phyloP scores from a whole-genome alignment of 64 coral and sea anemone genomes.

The Montipora efflorescens region DNA sequence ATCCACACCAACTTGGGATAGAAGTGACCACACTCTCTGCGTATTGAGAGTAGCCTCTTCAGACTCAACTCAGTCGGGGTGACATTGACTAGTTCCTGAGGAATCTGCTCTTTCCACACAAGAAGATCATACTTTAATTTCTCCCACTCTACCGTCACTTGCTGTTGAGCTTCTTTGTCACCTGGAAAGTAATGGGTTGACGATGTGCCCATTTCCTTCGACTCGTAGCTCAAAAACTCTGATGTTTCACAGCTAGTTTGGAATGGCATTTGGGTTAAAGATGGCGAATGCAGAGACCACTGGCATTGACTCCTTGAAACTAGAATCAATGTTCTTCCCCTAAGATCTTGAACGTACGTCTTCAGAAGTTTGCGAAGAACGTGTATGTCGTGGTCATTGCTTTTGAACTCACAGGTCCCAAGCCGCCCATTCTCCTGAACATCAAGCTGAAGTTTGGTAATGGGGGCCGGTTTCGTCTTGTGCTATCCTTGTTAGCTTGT shows the following conservation, averaged over 20 bases:
- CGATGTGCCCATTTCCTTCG: slow-evolving; percentile 23
- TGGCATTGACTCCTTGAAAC: slow-evolving; percentile 36
- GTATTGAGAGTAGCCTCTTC: too few species aligned
- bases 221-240: slow-evolving; percentile 19
- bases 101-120: slow-evolving; percentile 46
- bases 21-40: too few species aligned
- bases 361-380: slow-evolving; percentile 49
- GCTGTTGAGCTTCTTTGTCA: too few species aligned
- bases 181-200: neutral
- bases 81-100: slow-evolving; percentile 23
- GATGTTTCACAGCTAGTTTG: slow-evolving; percentile 5
- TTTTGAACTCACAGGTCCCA: neutral
- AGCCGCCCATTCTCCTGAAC: slow-evolving; percentile 48
- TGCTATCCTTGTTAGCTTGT: too few species aligned
- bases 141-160: neutral
- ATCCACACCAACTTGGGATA: slow-evolving; percentile 32
- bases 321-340: slow-evolving; percentile 20
- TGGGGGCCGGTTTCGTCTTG: too few species aligned
- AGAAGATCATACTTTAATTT: slow-evolving; percentile 48
- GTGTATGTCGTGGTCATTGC: neutral
- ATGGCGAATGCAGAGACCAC: slow-evolving; percentile 26
- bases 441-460: slow-evolving; percentile 10
- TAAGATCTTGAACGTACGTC: neutral
- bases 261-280: slow-evolving; percentile 43
- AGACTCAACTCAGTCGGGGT: slow-evolving; percentile 11